Conservation (phyloP, 2,113 vertebrate genomes). For the Scophthalmus maximus region DNA sequence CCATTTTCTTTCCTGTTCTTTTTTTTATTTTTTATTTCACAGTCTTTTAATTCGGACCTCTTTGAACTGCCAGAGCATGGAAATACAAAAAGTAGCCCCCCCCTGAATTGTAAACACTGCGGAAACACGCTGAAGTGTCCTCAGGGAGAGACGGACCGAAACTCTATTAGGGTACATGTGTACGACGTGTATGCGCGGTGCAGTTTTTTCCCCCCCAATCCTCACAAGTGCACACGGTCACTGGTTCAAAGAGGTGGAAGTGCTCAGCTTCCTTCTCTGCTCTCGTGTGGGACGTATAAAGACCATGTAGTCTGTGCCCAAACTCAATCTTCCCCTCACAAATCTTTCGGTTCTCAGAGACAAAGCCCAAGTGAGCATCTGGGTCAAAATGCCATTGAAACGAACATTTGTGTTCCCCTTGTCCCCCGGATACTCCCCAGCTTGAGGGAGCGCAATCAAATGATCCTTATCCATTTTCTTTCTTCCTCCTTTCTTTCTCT, state of each 20-base stretch:
- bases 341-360: slow-evolving; percentile 63
- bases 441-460: slow-evolving; percentile 37
- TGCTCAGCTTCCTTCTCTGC: slow-evolving; percentile 16
- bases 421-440: slow-evolving; percentile 6
- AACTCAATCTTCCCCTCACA: slow-evolving; percentile 53
- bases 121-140: slow-evolving; percentile 16
- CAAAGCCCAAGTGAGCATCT: slow-evolving; percentile 49
- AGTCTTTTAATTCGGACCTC: slow-evolving; percentile 34
- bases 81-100: neutral
- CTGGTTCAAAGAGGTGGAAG: slow-evolving; percentile 57
- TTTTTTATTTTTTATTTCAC: slow-evolving; percentile 26
- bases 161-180: neutral
- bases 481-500: neutral
- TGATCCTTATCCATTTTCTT: slow-evolving; percentile 5
- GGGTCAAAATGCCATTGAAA: slow-evolving; percentile 43
- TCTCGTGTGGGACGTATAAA: slow-evolving; percentile 51
- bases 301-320: slow-evolving; percentile 29
- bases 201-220: neutral
- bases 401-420: slow-evolving; percentile 46
- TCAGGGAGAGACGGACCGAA: neutral
- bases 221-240: too few species aligned
- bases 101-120: slow-evolving; percentile 17
- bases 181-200: neutral
- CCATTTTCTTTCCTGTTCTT: too few species aligned
- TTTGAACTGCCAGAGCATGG: slow-evolving; percentile 1